Base-by-base conservation (phyloP, 2,888 invertebrate species). In the Heliconius sara region DNA sequence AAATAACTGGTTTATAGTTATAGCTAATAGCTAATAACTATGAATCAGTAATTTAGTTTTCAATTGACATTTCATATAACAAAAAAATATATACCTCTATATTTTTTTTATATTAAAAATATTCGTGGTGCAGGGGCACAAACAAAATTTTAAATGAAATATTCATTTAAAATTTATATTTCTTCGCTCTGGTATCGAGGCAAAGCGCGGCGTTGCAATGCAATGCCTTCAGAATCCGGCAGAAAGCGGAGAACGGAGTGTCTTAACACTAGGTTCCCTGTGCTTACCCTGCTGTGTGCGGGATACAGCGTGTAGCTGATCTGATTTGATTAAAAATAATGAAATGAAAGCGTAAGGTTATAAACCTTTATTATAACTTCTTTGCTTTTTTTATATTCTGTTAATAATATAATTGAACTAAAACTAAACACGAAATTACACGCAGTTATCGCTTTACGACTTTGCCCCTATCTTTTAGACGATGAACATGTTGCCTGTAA, bases 401-500 rank as follows among this genome's bases (percentile, higher is more conserved):
- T 22, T 19, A 1, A 13, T 65, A n/a, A 27, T 27, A 27, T 27
- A 27, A 27, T 72, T 80, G 85, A 90, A 89, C 88, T 86, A 87
- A 88, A 90, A 90, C 88, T 90, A 85, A 86, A 86, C 86, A 84
- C 88, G 86, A 86, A 9, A 85, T 87, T 87, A 85, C 80, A 85
- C 87, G 87, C 89, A 90, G 87, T 86, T 86, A 88, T 86, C 84
- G 87, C 86, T 94, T 94, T 91, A 93, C 91, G 92, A 91, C 85
- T 87, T 83, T 83, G 84, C 86, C 86, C 87, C 88, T 81, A 82
- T 82, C 83, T 84, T 89, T 89, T 85, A 89, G 89, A 89, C 91
- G 89, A 93, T 93, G 93, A 93, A 93, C 92, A 93, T 88, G 88
- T 89, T 90, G 87, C 86, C 88, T 88, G 89, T 89, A 89, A 89